Conservation (phyloP, 2,113 vertebrate genomes). For the Bubo bubo region DNA sequence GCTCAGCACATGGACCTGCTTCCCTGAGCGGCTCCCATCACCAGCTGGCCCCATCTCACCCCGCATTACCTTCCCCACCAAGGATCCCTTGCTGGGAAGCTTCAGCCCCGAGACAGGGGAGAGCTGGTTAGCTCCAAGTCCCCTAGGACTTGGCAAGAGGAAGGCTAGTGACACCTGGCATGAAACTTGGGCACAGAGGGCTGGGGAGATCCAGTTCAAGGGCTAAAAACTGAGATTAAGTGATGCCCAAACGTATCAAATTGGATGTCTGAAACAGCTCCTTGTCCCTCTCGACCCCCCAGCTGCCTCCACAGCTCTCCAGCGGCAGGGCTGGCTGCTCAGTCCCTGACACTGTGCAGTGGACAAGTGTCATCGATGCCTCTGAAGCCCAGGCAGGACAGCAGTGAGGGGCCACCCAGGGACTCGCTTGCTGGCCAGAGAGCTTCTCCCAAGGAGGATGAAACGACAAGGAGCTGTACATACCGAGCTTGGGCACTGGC, state of each 20-base stretch:
- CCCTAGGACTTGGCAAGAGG: not conserved
- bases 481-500: conserved; percentile 96
- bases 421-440: not conserved
- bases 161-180: not conserved
- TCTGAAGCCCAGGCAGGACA: not conserved
- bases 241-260: not conserved
- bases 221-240: not conserved
- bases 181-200: not conserved
- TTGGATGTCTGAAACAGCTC: not conserved
- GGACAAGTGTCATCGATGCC: not conserved
- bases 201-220: not conserved
- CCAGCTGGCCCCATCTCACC: rapidly evolving
- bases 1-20: not conserved
- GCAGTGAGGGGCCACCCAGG: not conserved
- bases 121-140: not conserved
- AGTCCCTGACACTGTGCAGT: rapidly evolving
- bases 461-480: not conserved
- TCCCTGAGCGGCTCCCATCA: not conserved
- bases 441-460: not conserved
- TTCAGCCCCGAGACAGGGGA: not conserved
- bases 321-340: rapidly evolving
- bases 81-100: not conserved
- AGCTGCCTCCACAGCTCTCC: not conserved
- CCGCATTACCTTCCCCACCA: rapidly evolving
- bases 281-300: rapidly evolving